Conservation (phyloP, 2,797 vertebrate species). For the Sebastes hubbsi region DNA sequence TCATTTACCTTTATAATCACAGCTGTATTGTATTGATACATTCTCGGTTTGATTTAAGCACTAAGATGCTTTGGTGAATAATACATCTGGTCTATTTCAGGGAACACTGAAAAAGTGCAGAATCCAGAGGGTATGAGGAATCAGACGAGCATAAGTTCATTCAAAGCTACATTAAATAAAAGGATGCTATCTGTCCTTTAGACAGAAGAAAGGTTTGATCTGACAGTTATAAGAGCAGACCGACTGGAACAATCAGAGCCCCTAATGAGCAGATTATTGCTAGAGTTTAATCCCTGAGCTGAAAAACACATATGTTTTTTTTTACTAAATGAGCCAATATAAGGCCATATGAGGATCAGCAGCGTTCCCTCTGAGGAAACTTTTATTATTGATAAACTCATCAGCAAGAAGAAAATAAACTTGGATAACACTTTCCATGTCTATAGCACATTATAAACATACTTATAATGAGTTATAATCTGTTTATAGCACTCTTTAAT, state of each 20-base stretch:
- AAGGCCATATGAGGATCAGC: slow-evolving; percentile 24
- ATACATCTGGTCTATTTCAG: neutral
- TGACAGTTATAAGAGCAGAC: slow-evolving; percentile 13
- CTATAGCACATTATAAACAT: neutral
- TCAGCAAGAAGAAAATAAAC: slow-evolving; percentile 19
- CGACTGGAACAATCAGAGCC: slow-evolving; percentile 5
- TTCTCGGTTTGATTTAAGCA: neutral
- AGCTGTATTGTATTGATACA: neutral
- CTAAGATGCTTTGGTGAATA: neutral
- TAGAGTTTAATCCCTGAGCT: slow-evolving; percentile 14
- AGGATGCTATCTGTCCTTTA: slow-evolving; percentile 3
- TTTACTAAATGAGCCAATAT: slow-evolving; percentile 24
- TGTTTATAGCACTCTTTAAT: neutral
- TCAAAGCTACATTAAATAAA: slow-evolving; percentile 17
- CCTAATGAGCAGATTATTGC: slow-evolving; percentile 28
- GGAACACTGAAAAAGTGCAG: neutral
- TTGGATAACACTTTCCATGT: neutral
- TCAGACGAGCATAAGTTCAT: neutral
- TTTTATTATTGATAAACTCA: slow-evolving; percentile 55
- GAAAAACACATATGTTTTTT: slow-evolving; percentile 4
- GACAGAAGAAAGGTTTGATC: slow-evolving; percentile 19
- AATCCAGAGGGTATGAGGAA: neutral
- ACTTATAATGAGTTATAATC: neutral
- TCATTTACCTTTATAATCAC: neutral
- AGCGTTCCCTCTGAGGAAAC: slow-evolving; percentile 5